Percentiles rank a stretch among this genome's conserved stretches.
phyloP scores from a whole-genome alignment of 1,140 invertebrate genomes.

The Drosophila trapezifrons region DNA sequence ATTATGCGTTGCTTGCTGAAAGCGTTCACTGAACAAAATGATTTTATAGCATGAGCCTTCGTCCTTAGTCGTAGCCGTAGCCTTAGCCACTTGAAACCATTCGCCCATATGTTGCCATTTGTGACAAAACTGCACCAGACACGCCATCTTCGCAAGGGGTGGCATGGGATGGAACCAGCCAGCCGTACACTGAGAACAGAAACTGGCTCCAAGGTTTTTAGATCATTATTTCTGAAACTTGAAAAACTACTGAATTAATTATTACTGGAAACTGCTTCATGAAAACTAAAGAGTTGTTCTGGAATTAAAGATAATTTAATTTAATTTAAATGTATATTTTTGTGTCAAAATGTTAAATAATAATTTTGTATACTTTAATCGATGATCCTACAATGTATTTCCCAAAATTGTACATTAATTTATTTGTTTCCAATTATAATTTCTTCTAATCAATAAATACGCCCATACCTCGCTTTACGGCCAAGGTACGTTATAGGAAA shows the following conservation, averaged over 20 bases:
- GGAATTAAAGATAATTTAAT: too few species aligned
- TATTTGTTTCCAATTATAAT: too few species aligned
- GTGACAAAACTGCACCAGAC: conserved; percentile 73
- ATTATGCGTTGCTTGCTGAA: conserved; percentile 68
- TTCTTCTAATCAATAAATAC: too few species aligned
- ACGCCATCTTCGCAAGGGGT: conserved; percentile 31
- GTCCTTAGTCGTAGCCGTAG: conserved; percentile 2
- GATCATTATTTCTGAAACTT: neutral
- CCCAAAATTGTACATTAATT: too few species aligned
- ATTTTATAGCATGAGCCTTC: conserved; percentile 75
- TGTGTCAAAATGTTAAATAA: too few species aligned
- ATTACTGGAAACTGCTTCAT: too few species aligned
- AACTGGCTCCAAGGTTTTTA: neutral
- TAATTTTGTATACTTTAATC: too few species aligned
- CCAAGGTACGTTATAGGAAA: too few species aligned
- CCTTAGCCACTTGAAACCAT: conserved; percentile 64
- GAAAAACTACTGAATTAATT: neutral
- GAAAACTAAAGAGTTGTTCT: too few species aligned
- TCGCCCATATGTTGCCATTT: conserved; percentile 78
- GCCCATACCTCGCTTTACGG: too few species aligned
- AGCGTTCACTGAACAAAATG: conserved; percentile 80
- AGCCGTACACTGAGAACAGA: neutral
- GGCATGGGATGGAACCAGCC: conserved; percentile 27
- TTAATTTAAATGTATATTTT: too few species aligned
- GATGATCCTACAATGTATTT: too few species aligned